phyloP scores from a whole-genome alignment of 35 echinoderm and acorn worm species.

The Hemicentrotus pulcherrimus region DNA sequence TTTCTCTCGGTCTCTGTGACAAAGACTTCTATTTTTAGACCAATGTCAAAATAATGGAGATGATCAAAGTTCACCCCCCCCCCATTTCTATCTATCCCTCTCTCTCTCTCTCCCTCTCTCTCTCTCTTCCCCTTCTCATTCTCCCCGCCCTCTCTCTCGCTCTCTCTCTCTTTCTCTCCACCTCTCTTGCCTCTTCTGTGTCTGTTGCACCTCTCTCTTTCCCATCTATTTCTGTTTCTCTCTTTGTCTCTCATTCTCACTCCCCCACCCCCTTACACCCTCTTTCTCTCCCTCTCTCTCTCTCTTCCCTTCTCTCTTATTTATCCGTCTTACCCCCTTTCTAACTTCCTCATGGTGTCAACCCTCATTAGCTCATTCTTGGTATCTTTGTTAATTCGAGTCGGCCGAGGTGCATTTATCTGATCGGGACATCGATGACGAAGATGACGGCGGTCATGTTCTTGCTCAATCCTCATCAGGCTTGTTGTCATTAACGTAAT shows the following conservation, averaged over 20 bases:
- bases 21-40: too few relatives aligned
- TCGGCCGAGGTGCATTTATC: neutral
- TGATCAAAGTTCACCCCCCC: too few relatives aligned
- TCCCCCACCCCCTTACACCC: neutral
- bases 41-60: too few relatives aligned
- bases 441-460: neutral
- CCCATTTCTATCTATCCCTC: too few relatives aligned
- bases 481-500: neutral
- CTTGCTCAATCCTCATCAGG: neutral
- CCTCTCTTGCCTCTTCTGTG: too few relatives aligned
- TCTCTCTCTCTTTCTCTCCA: too few relatives aligned
- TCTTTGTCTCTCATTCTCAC: neutral
- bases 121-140: neutral
- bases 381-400: constrained; percentile 15
- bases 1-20: too few relatives aligned
- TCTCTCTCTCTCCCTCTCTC: neutral
- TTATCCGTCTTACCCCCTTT: neutral
- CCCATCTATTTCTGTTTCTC: too few relatives aligned
- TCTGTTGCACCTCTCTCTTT: too few relatives aligned
- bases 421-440: neutral
- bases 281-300: neutral
- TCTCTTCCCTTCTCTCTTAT: neutral
- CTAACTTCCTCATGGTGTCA: constrained; percentile 12
- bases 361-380: neutral
- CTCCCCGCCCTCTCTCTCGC: too few relatives aligned